These are phyloP conservation scores for Pseudopodoces humilis DNA, from an alignment of 2,113 vertebrate genomes.

Conservation along the genomic window DNA sequence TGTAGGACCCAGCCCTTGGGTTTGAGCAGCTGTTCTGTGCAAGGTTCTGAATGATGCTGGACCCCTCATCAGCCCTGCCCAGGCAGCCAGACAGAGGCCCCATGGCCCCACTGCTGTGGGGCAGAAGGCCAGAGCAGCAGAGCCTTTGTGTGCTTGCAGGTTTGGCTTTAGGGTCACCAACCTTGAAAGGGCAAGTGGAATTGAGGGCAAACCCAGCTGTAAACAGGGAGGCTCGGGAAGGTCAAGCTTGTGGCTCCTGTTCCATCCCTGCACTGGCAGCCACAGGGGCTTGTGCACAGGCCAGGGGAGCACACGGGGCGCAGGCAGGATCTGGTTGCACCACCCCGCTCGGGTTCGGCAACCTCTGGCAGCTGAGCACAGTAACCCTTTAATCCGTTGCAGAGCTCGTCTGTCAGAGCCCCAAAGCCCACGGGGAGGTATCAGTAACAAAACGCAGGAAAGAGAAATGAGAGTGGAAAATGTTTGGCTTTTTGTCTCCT, in stretches of 20 bases:
- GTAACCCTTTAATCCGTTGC: constrained; percentile 66
- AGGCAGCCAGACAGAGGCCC: background rate
- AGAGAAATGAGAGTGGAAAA: constrained; percentile 65
- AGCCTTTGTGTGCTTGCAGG: background rate
- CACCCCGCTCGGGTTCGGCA: background rate
- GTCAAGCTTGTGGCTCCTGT: background rate
- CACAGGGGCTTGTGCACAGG: background rate
- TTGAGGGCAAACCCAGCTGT: fast-evolving
- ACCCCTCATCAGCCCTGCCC: background rate
- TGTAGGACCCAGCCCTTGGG: background rate
- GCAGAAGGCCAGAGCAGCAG: fast-evolving
- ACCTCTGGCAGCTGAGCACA: constrained; percentile 66
- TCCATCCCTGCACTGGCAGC: background rate
- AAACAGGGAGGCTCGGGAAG: background rate
- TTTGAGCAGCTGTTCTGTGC: background rate
- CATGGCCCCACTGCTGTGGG: background rate
- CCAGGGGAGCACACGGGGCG: background rate
- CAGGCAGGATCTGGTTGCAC: constrained; percentile 24
- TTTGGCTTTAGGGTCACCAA: background rate
- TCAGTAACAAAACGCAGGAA: constrained; percentile 62
- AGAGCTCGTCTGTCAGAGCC: constrained; percentile 67
- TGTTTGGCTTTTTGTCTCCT: constrained; percentile 61
- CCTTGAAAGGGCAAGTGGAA: background rate
- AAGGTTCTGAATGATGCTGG: background rate
- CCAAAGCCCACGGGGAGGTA: constrained; percentile 57